A percentile compares a stretch with the other conserved stretches of the same genome.
These are phyloP conservation scores for Andrena praecox DNA, from an alignment of 2,888 invertebrate genomes.

Conservation along the genomic window DNA sequence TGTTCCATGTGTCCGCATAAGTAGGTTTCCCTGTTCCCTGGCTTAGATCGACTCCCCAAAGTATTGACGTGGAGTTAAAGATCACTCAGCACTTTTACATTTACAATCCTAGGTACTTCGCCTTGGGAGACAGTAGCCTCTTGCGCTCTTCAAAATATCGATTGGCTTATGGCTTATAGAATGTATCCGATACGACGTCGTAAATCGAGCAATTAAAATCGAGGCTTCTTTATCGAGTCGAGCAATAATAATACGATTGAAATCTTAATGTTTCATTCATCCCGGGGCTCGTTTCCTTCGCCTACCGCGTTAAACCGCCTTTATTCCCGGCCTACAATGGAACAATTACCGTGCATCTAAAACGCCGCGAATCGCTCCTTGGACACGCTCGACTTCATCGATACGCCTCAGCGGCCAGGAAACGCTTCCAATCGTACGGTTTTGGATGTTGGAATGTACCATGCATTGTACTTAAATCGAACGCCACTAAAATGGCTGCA, in stretches of 20 bases:
- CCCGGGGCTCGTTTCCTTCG: constrained; percentile 12
- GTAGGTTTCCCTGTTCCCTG: too few species aligned
- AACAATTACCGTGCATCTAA: constrained; percentile 49
- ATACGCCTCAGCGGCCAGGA: constrained; percentile 30
- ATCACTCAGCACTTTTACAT: too few species aligned
- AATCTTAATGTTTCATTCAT: constrained; percentile 20
- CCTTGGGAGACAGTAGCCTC: neutral
- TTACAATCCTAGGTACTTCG: too few species aligned
- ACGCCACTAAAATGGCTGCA: neutral
- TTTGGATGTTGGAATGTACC: constrained; percentile 25
- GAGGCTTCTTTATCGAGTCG: neutral
- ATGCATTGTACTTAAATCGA: neutral
- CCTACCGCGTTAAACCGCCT: constrained; percentile 21
- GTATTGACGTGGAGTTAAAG: too few species aligned
- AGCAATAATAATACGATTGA: neutral
- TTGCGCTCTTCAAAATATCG: neutral
- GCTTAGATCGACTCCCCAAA: too few species aligned
- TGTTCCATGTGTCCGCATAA: too few species aligned
- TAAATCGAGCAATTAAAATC: neutral
- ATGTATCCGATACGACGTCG: neutral
- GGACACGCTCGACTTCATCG: constrained; percentile 40
- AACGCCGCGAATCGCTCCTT: constrained; percentile 43
- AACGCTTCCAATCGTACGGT: constrained; percentile 38
- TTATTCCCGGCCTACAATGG: constrained; percentile 38
- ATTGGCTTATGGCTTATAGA: neutral